Evolutionary conservation across 2,113 vertebrate species (phyloP), one percentile per base, ranked within the genome.

Genomic region (Podarcis cretensis): DNA sequence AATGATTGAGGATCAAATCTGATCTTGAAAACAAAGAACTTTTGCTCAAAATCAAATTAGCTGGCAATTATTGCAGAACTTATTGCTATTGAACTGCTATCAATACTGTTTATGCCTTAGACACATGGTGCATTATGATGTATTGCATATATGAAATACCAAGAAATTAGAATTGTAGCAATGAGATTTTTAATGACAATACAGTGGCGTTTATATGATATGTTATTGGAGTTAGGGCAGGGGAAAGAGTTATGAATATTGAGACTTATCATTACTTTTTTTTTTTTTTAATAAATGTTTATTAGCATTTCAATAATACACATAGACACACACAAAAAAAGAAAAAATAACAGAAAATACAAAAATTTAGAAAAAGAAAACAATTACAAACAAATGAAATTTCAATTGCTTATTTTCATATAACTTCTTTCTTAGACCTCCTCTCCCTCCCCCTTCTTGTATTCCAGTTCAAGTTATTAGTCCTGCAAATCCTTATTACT

Each of bases 31-130:
- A 84, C 86, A 90, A 92, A 91, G 78, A 92, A 91, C 20, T 92
- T 94, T 63, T 92, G 2, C 59, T 93, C 68, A 90, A 93, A 94
- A 91, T 89, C 90, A 91, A 93, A 95, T 95, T 95, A 93, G 16
- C 65, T 81, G 12, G 18, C 86, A 93, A 92, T 95, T 94, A 95
- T 93, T 94, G 93, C 90, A 90, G 48, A 3, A 0, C 12, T 85
- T 7, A 25, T 90, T 91, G 54, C 37, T 85, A 90, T 40, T 93
- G 87, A 95, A 90, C 77, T 89, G 40, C 79, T 93, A 90, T 92
- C 91, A 90, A 90, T 93, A 92, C 76, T 91, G 69, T 88, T 92
- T 92, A 93, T 91, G 92, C 40, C 40, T 48, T 21, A 77, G 91
- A 89, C 2, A 80, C 86, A 85, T 14, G 71, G 3, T 87, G 37